Evolutionary conservation across 2,113 vertebrate genomes (phyloP), one percentile per base, ranked within the genome.

Genomic region (Hemibates koningsi): DNA sequence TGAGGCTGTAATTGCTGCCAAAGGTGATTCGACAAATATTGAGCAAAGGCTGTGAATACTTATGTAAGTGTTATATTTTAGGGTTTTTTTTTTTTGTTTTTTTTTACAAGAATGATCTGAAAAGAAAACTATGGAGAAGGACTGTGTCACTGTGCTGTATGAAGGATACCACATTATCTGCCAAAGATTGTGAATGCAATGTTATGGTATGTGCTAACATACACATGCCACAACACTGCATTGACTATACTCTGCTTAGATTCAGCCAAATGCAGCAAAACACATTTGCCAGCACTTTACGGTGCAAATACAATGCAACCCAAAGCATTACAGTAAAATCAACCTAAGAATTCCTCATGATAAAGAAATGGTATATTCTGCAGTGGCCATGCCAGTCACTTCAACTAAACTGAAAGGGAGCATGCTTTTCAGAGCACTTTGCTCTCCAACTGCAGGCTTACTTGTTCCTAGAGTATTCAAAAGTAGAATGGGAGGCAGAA

Each of bases 81-180:
- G 29, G 24, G 21, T 21, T 27, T 27, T 3, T 5, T n/a, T 2
- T n/a, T 4, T 3, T 9, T 1, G 1, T 32, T 3, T 2, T 32
- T 61, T 63, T 63, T 57, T 57, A 36, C 61, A 66, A 36, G 61
- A 38, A 66, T 66, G 61, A 66, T 66, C 61, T 66, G 17, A 66
- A 66, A 66, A 66, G 17, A 66, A n/a, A 66, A 66, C 17, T 21
- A 68, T 68, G 6, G 7, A 41, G 19, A 41, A 68, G 11, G 3
- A 38, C 17, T 13, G n/a, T 41, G n/a, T n/a, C 19, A 66, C 61
- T 66, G 61, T 38, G 32, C 61, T 38, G n/a, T 71, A n/a, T 21
- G 36, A 71, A 71, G 63, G 36, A 41, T 24, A 71, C 36, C 19
- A 71, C 36, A 71, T 43, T 41, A 71, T 71, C 63, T 71, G 19